These are phyloP conservation scores for Megaceryle maxima DNA, from an alignment of 2,113 vertebrate genomes.

Conservation along the genomic window DNA sequence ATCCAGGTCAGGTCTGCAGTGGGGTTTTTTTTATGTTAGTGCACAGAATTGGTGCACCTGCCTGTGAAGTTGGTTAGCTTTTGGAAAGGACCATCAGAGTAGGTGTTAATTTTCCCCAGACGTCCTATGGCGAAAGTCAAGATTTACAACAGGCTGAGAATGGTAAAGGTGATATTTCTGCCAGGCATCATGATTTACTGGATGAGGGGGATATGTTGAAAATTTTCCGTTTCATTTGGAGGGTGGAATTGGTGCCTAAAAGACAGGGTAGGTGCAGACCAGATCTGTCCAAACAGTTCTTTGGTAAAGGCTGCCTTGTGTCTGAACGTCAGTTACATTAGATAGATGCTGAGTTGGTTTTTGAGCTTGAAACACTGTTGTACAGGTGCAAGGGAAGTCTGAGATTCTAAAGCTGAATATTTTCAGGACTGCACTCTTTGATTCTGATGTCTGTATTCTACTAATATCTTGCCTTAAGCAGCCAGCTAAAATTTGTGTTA, in stretches of 20 bases:
- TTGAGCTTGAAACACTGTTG: background rate
- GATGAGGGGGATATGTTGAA: background rate
- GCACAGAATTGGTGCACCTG: constrained; percentile 47
- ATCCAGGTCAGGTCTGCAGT: constrained; percentile 64
- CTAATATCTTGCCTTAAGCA: background rate
- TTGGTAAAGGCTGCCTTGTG: background rate
- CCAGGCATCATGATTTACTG: constrained; percentile 35
- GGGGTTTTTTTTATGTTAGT: constrained; percentile 34
- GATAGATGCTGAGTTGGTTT: background rate
- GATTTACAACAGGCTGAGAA: constrained; percentile 69
- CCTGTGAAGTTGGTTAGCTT: constrained; percentile 43
- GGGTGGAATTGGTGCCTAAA: constrained; percentile 8
- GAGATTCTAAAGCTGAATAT: background rate
- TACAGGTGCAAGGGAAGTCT: background rate
- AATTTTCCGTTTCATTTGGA: background rate
- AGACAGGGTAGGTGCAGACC: constrained; percentile 20
- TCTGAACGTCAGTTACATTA: background rate
- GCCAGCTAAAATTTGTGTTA: background rate
- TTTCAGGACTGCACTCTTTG: background rate
- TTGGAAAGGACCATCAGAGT: constrained; percentile 44
- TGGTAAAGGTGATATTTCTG: constrained; percentile 51
- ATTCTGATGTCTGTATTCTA: background rate
- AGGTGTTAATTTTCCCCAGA: constrained; percentile 59
- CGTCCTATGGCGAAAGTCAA: constrained; percentile 62
- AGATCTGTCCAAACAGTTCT: background rate